Evolutionary conservation across 64 coral and sea anemone genomes (phyloP), one percentile per base, ranked within the genome.

Genomic region (Montipora sp.): DNA sequence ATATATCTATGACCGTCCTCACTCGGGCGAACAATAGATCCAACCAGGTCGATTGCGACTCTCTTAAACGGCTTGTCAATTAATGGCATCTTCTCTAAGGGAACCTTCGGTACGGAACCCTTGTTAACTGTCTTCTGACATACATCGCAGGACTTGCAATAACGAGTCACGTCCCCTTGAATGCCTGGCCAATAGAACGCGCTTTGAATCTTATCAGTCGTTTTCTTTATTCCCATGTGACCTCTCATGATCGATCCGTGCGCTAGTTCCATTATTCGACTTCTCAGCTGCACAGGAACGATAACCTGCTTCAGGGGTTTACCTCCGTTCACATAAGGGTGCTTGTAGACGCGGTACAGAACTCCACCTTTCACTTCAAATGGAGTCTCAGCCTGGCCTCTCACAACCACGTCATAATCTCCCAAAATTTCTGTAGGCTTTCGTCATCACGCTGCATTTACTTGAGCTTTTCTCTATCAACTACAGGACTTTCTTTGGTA

Each of bases 151-250:
- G 88, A 90, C 48, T 51, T 49, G 36, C 88, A 95, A 59, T 86
- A 78, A 59, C 88, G 23, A 0, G 79, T 13, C 1, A 94, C 87
- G 27, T 94, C 92, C 14, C 77, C 79, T 65, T 89, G 87, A 27
- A 94, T 89, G 13, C 87, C 87, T 48, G 92, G 92, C 87, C 92
- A 94, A 65, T 94, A 89, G 51, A 94, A 94, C 51, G 50, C 74
- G 46, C 63, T 76, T 20, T 74, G 68, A 23, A 83, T 68, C 78
- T 80, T 88, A 8, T 94, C 92, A 19, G 79, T 65, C 5, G 92
- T 94, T 53, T 53, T 53, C 51, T 53, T 53, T 5, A 53, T 8
- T 7, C 51, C 51, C 51, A 53, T 53, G 8, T 24, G 93, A 16
- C 89, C 93, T 14, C 84, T 85, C 84, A 89, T 78, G 20, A 93